Base-by-base conservation (phyloP, 2,113 vertebrate genomes). In the Datnioides undecimradiatus region DNA sequence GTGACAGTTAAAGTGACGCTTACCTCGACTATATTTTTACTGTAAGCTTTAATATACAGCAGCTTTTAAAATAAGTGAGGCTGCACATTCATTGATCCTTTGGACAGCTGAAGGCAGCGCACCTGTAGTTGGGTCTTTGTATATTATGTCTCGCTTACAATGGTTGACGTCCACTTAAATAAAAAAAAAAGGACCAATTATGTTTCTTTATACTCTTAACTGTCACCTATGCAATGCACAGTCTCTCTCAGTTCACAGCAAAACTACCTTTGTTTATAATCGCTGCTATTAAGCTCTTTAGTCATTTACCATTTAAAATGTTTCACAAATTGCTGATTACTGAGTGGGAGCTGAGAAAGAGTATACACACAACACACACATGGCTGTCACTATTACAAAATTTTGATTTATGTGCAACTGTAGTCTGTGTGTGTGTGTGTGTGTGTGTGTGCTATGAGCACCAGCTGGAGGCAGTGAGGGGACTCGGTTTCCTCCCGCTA, bases 391-490 rank as follows among this genome's bases (percentile, higher is more conserved):
- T 23, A 70, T 43, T 41, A 79, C 33, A 54, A 38, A 45, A 1
- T 58, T 80, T 51, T 16, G 62, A 86, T 83, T 70, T 58, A 67
- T 63, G 51, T 57, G 41, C 16, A 41, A 46, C 52, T 17, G 23
- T 73, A 54, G 64, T 7, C 51, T 23, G 65, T 57, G 66, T 55
- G 65, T 27, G 19, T 63, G 17, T 46, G 49, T 40, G 51, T 46
- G 46, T 49, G n/a, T 49, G 57, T 52, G 51, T 23, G 66, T 62
- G 62, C 25, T 63, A n/a, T 31, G 65, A 80, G 78, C 75, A 75
- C 43, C 86, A 89, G 89, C 87, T 90, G 89, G 77, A 90, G 48
- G 74, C 63, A 72, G 52, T 66, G 41, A 66, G 45, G 21, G 49
- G 52, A 69, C 46, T 33, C 21, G 40, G 54, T 59, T 74, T 78